These are phyloP conservation scores for Drosophila ficusphila DNA, from an alignment of 1,140 invertebrate species.

Conservation along the genomic window DNA sequence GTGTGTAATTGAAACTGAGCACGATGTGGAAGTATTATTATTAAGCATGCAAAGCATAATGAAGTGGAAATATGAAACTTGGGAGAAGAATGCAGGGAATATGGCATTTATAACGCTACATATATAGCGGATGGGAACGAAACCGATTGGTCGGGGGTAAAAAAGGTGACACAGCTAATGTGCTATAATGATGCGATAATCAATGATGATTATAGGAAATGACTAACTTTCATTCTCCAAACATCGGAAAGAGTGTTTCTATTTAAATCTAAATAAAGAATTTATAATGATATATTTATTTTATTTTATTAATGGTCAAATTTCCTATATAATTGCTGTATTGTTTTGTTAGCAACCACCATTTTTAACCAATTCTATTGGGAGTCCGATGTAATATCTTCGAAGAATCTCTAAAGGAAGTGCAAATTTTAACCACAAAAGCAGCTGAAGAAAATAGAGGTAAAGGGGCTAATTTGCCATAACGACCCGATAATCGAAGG, in stretches of 20 bases:
- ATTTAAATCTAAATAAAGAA: too few species aligned
- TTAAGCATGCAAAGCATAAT: slow-evolving; percentile 82
- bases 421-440: background rate
- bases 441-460: background rate
- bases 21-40: slow-evolving; percentile 81
- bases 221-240: slow-evolving; percentile 33
- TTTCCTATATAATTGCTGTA: too few species aligned
- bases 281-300: too few species aligned
- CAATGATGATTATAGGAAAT: slow-evolving; percentile 54
- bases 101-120: slow-evolving; percentile 9
- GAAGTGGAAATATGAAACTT: slow-evolving; percentile 78
- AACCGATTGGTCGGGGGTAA: slow-evolving; percentile 1
- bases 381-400: too few species aligned
- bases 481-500: slow-evolving; percentile 46
- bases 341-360: too few species aligned
- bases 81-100: slow-evolving; percentile 29
- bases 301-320: too few species aligned
- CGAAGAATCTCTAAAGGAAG: background rate
- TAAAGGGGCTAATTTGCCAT: slow-evolving; percentile 45
- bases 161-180: slow-evolving; percentile 61
- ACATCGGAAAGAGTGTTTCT: background rate
- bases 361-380: background rate
- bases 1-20: slow-evolving; percentile 79
- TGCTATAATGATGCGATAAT: slow-evolving; percentile 51
- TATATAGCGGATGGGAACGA: background rate